These are phyloP conservation scores for Nasonia giraulti DNA, from an alignment of 1,140 invertebrate species.

Conservation along the genomic window DNA sequence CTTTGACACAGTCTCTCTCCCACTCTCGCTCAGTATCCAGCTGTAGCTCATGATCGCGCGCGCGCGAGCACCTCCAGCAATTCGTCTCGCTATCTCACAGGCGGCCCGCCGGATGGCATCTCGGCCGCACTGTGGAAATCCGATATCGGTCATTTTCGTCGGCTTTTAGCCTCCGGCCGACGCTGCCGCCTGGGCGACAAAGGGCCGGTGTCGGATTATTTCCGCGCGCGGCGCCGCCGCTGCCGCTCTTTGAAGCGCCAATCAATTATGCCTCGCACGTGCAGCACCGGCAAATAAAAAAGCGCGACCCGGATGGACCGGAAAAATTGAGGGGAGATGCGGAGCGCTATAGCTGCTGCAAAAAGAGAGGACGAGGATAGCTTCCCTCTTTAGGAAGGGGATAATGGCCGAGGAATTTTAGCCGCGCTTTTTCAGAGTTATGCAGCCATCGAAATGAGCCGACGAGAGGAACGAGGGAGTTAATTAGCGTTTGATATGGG, in stretches of 20 bases:
- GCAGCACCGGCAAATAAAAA: not conserved
- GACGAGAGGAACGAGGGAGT: not conserved
- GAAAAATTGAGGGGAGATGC: not conserved
- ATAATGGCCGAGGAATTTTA: not conserved
- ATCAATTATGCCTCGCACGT: constrained; percentile 58
- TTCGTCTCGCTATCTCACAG: not conserved
- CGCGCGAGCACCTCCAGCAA: not conserved
- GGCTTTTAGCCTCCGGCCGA: constrained; percentile 46
- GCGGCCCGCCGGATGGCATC: not conserved
- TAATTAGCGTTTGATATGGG: not conserved
- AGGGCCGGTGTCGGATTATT: constrained; percentile 55
- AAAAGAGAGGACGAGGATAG: not conserved
- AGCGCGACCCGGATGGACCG: not conserved
- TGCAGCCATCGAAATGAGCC: too few species aligned
- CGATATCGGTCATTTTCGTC: constrained; percentile 51
- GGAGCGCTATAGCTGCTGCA: not conserved
- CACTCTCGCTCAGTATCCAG: not conserved
- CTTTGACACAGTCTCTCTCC: not conserved
- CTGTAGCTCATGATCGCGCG: not conserved
- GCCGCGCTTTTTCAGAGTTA: not conserved
- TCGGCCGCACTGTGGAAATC: constrained; percentile 23
- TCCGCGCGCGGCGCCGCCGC: constrained; percentile 11
- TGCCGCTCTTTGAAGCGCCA: constrained; percentile 57
- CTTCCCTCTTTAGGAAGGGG: not conserved
- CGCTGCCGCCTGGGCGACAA: constrained; percentile 40